Conservation (phyloP, 2,888 invertebrate species). For the Acrocera orbiculus region DNA sequence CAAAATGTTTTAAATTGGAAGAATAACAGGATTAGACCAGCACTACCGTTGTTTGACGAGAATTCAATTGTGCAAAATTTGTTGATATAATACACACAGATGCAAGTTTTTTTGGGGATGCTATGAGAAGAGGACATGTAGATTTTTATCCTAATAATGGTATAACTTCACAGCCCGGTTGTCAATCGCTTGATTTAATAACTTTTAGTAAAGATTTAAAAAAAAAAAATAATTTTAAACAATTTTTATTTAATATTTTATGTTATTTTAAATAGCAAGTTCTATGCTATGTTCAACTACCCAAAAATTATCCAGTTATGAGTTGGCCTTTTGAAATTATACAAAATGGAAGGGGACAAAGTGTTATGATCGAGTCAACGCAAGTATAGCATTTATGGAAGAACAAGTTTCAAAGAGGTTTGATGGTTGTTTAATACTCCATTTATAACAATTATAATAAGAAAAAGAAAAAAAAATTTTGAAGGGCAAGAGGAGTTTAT, state of each 20-base stretch:
- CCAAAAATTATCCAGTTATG: constrained; percentile 22
- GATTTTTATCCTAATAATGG: constrained; percentile 31
- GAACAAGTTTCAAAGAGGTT: constrained; percentile 22
- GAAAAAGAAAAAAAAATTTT: neutral
- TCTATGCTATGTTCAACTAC: constrained; percentile 26
- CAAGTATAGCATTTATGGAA: constrained; percentile 22
- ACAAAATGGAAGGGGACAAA: constrained; percentile 4
- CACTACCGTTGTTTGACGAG: constrained; percentile 24
- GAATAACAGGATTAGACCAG: constrained; percentile 29
- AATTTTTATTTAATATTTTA: neutral
- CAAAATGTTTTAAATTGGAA: too few species aligned
- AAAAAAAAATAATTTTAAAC: neutral
- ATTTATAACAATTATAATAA: neutral
- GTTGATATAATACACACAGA: constrained; percentile 30
- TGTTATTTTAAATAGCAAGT: constrained; percentile 12
- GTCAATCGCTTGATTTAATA: constrained; percentile 18
- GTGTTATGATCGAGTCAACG: constrained; percentile 6
- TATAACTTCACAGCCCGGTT: constrained; percentile 24
- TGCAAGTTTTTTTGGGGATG: constrained; percentile 15
- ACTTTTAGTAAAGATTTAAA: constrained; percentile 19
- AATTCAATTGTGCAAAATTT: constrained; percentile 20
- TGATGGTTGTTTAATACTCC: neutral
- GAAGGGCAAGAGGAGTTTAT: constrained; percentile 21
- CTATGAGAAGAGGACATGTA: constrained; percentile 19
- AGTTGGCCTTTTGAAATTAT: constrained; percentile 17